Conservation (phyloP, 2,888 invertebrate species). For the Lycocerus yunnanus region DNA sequence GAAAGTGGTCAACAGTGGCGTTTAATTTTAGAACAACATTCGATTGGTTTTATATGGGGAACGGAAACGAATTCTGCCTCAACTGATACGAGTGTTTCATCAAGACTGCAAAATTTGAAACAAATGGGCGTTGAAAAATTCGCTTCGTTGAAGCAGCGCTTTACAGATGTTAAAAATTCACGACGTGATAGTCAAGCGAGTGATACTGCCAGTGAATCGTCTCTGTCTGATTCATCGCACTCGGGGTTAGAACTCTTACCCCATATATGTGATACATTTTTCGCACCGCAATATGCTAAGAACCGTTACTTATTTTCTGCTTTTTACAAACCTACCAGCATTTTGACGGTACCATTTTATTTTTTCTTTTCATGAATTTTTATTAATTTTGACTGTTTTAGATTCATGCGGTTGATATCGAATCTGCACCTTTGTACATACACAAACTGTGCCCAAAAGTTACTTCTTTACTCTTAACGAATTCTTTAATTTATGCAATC, state of each 20-base stretch:
- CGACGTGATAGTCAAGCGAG: slow-evolving; percentile 50
- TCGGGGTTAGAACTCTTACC: slow-evolving; percentile 53
- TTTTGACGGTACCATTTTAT: slow-evolving; percentile 56
- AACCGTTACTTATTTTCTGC: slow-evolving; percentile 64
- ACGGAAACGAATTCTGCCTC: slow-evolving; percentile 48
- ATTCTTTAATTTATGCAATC: slow-evolving; percentile 68
- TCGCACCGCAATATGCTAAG: slow-evolving; percentile 63
- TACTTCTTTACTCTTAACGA: slow-evolving; percentile 67
- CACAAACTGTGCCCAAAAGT: slow-evolving; percentile 70
- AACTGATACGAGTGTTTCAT: slow-evolving; percentile 53
- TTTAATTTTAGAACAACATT: slow-evolving; percentile 77
- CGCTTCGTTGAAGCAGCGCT: slow-evolving; percentile 65
- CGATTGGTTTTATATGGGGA: slow-evolving; percentile 74
- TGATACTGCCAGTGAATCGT: slow-evolving; percentile 50
- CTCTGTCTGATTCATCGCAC: slow-evolving; percentile 38
- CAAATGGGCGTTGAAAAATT: slow-evolving; percentile 73
- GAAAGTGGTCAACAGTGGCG: slow-evolving; percentile 78
- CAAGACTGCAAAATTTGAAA: slow-evolving; percentile 67
- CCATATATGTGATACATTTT: slow-evolving; percentile 58
- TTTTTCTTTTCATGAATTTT: neutral
- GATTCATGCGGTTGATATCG: slow-evolving; percentile 71
- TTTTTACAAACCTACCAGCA: slow-evolving; percentile 61
- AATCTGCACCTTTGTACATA: slow-evolving; percentile 68
- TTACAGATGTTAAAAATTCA: slow-evolving; percentile 58
- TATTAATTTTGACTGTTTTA: slow-evolving; percentile 42